Evolutionary conservation across 2,113 vertebrate genomes (phyloP).

Genomic region (Ammodramus savannarum): DNA sequence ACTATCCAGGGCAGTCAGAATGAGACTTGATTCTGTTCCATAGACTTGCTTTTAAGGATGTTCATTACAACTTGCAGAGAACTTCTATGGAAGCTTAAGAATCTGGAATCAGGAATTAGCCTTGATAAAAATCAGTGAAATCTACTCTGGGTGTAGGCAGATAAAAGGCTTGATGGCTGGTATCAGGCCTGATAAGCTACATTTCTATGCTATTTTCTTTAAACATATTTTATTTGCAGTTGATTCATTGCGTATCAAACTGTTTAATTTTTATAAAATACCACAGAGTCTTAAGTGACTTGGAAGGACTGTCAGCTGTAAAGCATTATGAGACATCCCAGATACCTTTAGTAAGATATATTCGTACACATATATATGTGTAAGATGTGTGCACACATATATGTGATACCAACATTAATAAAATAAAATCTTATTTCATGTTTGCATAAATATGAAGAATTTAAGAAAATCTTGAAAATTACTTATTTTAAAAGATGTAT

Average conservation of each 20-base stretch:
- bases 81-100: not conserved
- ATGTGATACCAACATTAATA: not conserved
- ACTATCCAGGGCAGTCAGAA: not conserved
- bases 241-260: not conserved
- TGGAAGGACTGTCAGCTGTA: not conserved
- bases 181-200: not conserved
- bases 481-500: not conserved
- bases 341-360: not conserved
- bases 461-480: not conserved
- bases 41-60: constrained; percentile 7
- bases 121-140: not conserved
- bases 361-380: not conserved
- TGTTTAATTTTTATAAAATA: not conserved
- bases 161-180: not conserved
- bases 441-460: not conserved
- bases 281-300: not conserved
- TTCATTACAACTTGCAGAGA: not conserved
- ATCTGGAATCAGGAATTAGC: not conserved
- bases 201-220: not conserved
- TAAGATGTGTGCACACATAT: not conserved
- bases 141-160: not conserved
- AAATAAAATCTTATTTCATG: not conserved
- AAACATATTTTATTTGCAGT: not conserved
- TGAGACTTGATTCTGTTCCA: not conserved
- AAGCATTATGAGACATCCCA: not conserved